phyloP scores from a whole-genome alignment of 2,888 invertebrate genomes.

The Carabus problematicus region DNA sequence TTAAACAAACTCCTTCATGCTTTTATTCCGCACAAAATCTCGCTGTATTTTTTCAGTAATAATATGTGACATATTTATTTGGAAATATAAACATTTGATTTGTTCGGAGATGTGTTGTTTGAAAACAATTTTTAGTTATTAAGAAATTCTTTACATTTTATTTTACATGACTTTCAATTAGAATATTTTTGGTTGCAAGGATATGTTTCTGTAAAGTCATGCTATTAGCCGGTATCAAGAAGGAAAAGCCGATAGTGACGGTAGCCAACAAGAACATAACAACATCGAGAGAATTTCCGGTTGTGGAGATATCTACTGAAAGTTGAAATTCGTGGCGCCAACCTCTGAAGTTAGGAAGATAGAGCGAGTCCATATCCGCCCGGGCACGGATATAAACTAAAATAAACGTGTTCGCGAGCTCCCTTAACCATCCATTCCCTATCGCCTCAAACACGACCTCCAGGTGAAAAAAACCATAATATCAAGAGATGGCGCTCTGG shows the following conservation, averaged over 20 bases:
- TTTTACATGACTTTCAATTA: too few relatives aligned
- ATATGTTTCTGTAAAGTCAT: neutral
- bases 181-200: neutral
- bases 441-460: neutral
- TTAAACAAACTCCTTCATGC: too few relatives aligned
- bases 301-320: neutral
- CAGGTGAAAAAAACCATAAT: neutral
- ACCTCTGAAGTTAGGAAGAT: slow-evolving; percentile 22
- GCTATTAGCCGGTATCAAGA: neutral
- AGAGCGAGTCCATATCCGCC: slow-evolving; percentile 19
- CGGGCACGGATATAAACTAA: slow-evolving; percentile 20
- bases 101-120: neutral
- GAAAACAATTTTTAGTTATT: neutral
- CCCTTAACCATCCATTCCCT: neutral
- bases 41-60: neutral
- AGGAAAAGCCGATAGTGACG: neutral
- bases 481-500: neutral
- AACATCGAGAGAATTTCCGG: slow-evolving; percentile 19
- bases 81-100: neutral
- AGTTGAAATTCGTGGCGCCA: slow-evolving; percentile 19
- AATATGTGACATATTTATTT: neutral
- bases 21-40: neutral
- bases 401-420: slow-evolving; percentile 19
- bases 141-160: too few relatives aligned
- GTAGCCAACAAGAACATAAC: slow-evolving; percentile 9